Evolutionary conservation across 2,797 vertebrate species (phyloP), one percentile per base, ranked within the genome.

Genomic region (Cyprinella venusta): DNA sequence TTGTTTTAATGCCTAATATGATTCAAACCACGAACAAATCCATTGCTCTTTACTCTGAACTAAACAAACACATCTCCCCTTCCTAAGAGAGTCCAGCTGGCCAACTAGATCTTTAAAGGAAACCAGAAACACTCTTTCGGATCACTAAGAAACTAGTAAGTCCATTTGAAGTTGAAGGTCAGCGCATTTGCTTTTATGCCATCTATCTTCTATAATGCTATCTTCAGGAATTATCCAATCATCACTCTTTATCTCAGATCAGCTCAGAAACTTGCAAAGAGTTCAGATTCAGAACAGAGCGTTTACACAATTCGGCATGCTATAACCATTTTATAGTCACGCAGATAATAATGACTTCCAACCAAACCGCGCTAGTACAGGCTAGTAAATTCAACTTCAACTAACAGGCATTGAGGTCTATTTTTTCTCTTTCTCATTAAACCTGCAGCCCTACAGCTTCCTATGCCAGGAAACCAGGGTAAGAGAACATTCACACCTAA

Each of bases 401-500:
- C 80, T 65, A 82, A 67, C 59, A 65, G 36, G 10, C 71, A 68
- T 10, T 68, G 71, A 82, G 33, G 79, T 72, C 19, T 45, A 54
- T 59, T 59, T 82, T 54, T 48, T 65, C 70, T 82, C 26, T 9
- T 67, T 76, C 76, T 33, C 61, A 67, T 82, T 75, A 82, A 82
- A 82, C 61, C 38, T 54, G n/a, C 56, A 56, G 74, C 56, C 56
- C 52, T 70, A 76, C 33, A 30, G 65, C 63, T 83, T 83, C 81
- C 81, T 80, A 80, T 74, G 33, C 72, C 81, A 83, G 81, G 81
- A 86, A 85, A 72, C 33, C 38, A 65, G 30, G 45, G 63, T 36
- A 42, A 42, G 36, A 64, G 84, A 61, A 75, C 70, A 80, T 69
- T 86, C 76, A 79, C 81, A 75, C 64, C 77, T 80, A 67, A 76